Conservation (phyloP, 2,113 vertebrate species). For the Myodes glareolus region DNA sequence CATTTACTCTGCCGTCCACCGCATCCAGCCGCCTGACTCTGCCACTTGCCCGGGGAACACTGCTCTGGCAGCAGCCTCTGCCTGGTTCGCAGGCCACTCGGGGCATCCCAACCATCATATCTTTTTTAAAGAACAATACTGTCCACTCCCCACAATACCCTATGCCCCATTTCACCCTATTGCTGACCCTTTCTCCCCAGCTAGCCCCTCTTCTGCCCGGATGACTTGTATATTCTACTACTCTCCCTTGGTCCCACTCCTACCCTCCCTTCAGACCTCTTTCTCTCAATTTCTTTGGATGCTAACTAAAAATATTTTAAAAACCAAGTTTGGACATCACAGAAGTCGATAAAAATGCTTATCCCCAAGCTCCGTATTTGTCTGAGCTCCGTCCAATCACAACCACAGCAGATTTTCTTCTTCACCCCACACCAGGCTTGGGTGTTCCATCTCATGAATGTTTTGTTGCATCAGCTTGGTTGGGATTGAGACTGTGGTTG, state of each 20-base stretch:
- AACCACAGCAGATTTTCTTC: not conserved
- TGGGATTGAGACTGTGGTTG: not conserved
- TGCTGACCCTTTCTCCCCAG: not conserved
- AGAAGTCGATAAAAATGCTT: too few species aligned
- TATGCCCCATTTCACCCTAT: not conserved
- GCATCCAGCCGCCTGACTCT: too few species aligned
- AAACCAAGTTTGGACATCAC: not conserved
- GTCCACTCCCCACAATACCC: not conserved
- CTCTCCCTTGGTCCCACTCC: too few species aligned
- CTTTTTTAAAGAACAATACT: too few species aligned
- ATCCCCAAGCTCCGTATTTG: not conserved
- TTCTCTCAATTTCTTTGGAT: not conserved
- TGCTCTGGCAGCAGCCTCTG: too few species aligned
- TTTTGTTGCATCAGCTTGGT: conserved; percentile 34
- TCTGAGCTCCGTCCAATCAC: not conserved
- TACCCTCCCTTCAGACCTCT: not conserved
- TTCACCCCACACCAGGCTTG: not conserved
- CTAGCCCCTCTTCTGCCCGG: not conserved
- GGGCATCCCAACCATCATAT: too few species aligned
- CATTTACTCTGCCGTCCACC: too few species aligned
- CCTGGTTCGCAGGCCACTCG: too few species aligned
- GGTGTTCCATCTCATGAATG: conserved; percentile 36
- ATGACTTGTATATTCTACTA: not conserved
- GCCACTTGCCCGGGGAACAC: too few species aligned
- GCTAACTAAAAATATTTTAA: not conserved